Evolutionary conservation across 1,140 invertebrate genomes (phyloP), one percentile per base, ranked within the genome.

Genomic region (Stegodyphus mimosarum): DNA sequence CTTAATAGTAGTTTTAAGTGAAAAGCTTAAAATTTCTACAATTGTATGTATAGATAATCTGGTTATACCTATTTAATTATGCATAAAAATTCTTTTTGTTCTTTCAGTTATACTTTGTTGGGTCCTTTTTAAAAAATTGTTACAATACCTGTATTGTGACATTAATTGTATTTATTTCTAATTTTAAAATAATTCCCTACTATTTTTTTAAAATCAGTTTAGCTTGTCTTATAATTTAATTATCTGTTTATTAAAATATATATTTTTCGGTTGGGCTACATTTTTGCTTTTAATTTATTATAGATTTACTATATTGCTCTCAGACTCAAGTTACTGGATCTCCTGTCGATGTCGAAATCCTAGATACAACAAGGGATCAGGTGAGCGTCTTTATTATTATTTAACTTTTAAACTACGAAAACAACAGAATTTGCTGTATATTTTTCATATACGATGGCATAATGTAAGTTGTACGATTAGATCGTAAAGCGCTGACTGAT

Each of bases 301-400:
- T 92, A 95, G 95, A 95, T 92, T 91, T 95, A 18, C 90, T 95
- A n/a, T 95, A 95, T 89, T 92, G 93, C 88, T 94, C 95, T 89
- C 94, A 92, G 33, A 92, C 95, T 55, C 93, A 92, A 53, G 92
- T 95, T 71, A 94, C 94, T 88, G 89, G 89, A 11, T 92, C 92
- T 51, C 91, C 93, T 17, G 91, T 94, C 63, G 94, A 95, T 89
- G 92, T 95, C 64, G 94, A 95, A 91, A 94, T 95, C 64, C 93
- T 95, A 64, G 95, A 95, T 89, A 94, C 95, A n/a, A 94, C 93
- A 63, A 93, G 93, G 60, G 93, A 92, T 88, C 92, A 92, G 89
- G 92, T 92, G 88, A 92, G 92, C 90, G 89, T 55, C 49, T 64
- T 60, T 33, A 60, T 10, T 60, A 60, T 60, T 60, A 60, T 10